Base-by-base conservation (phyloP, 2,113 vertebrate species). In the Hippoglossus stenolepis region DNA sequence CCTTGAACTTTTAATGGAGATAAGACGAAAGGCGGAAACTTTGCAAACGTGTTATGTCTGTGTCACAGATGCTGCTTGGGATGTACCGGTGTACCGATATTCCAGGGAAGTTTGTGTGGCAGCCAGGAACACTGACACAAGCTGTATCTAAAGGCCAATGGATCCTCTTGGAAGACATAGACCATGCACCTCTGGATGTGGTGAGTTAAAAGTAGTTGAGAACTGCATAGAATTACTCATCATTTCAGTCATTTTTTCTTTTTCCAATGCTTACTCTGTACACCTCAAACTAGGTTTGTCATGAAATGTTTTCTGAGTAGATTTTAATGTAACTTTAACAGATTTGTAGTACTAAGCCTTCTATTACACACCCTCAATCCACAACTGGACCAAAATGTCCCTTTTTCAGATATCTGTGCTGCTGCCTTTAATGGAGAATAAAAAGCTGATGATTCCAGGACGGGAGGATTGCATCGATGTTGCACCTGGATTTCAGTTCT, bases 11-110 rank as follows among this genome's bases (percentile, higher is more conserved):
- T 35, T 35, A 26, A 0, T 8, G 3, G 15, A 28, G 28, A 1
- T 21, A 4, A 40, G 18, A 59, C 65, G 17, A 35, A 60, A n/a
- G 20, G 4, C 18, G 4, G 20, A 28, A 31, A 69, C 7, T 12
- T 61, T 31, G 28, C 28, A 6, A 31, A 1, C 49, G 18, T 40
- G 7, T 26, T 47, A n/a, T n/a, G 20, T 53, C 26, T 73, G 5
- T 59, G 24, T 60, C 21, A 1, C 88, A 99, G 98, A 96, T 95
- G 28, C 90, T 99, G 68, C 91, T 99, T 20, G 98, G 98, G 6
- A 97, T 98, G 97, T 99, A 99, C 89, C 96, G 97, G 0, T 99
- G 98, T 65, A 98, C 97, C 20, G 97, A 99, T 82, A 88, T 98
- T 2, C 98, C 98, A 2, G 98, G 98, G 68, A 97, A 98, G 92